These are phyloP conservation scores for Aspidapion aeneum DNA, from an alignment of 2,888 invertebrate genomes.

Conservation along the genomic window DNA sequence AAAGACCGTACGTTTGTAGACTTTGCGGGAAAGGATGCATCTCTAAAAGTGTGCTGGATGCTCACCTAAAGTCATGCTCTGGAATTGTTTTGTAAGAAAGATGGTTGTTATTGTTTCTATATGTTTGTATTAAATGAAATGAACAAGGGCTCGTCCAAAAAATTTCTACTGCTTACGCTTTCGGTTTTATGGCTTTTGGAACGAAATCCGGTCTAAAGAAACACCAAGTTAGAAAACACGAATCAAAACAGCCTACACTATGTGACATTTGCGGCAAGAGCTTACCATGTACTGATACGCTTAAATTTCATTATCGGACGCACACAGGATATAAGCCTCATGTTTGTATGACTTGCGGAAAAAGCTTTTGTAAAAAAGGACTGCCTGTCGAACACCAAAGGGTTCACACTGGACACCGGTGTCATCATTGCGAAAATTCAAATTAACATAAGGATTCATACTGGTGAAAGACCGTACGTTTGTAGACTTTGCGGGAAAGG, in stretches of 20 bases:
- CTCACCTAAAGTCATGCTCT: slow-evolving; percentile 29
- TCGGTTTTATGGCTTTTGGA: slow-evolving; percentile 30
- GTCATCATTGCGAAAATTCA: slow-evolving; percentile 51
- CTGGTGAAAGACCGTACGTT: slow-evolving; percentile 38
- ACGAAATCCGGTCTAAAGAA: slow-evolving; percentile 31
- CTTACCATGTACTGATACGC: slow-evolving; percentile 36
- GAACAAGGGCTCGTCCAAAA: too few relatives aligned
- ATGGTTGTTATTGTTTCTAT: not conserved
- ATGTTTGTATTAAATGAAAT: not conserved
- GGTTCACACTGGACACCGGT: slow-evolving; percentile 41
- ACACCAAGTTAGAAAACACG: slow-evolving; percentile 32
- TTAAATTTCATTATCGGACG: slow-evolving; percentile 38
- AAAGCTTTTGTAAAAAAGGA: slow-evolving; percentile 50
- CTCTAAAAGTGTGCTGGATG: slow-evolving; percentile 31
- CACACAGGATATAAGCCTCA: slow-evolving; percentile 39
- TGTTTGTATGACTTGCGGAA: slow-evolving; percentile 43
- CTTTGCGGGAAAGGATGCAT: slow-evolving; percentile 34
- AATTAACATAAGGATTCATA: slow-evolving; percentile 40
- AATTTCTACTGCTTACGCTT: too few relatives aligned
- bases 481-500: slow-evolving; percentile 33
- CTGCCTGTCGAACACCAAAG: slow-evolving; percentile 38
- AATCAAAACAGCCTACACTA: slow-evolving; percentile 28
- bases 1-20: slow-evolving; percentile 36
- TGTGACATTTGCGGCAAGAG: slow-evolving; percentile 46
- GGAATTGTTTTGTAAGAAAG: slow-evolving; percentile 17